Evolutionary conservation across 2,888 invertebrate genomes (phyloP), one percentile per base, ranked within the genome.

Genomic region (Campoletis raptor): DNA sequence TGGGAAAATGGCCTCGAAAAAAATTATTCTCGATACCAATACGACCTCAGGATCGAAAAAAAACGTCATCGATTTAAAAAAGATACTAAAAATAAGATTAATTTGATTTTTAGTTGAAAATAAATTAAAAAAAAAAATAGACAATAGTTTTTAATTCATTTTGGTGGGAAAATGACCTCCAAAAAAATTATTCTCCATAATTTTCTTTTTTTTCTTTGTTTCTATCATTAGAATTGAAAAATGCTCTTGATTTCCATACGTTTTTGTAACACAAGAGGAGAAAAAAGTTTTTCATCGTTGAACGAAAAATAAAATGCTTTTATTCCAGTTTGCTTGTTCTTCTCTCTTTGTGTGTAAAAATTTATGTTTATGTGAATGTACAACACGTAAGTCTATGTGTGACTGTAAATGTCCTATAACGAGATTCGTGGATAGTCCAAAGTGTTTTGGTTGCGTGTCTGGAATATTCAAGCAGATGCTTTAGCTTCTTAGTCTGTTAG

Each of bases 361-460:
- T 66, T 18, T 9, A 37, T 37, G n/a, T 37, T 18, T 37, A 18
- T 37, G 10, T 24, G 12, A 30, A 57, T 24, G 24, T 57, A 57
- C 57, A 18, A 18, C 18, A 57, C 4, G 12, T 12, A 5, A 57
- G 66, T 66, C 45, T 15, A 48, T 72, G 70, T 76, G 61, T 61
- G 24, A 61, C 40, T 61, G 76, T 61, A 42, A 61, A 76, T 76
- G 61, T 42, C 61, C 30, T 70, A 70, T 40, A 79, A 69, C 64
- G 70, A 80, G 78, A 74, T 74, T 82, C 48, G 67, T 77, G 67
- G 18, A 67, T 67, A 72, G 72, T 85, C 78, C 72, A 73, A 78
- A 85, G 82, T 85, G 85, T 85, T 82, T 85, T 74, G 82, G 78
- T 82, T 79, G 73, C 85, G 85, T 82, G 85, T 69, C 64, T 69